A percentile compares a stretch with the other conserved stretches of the same genome.
These are phyloP conservation scores for Propithecus coquereli DNA, from an alignment of 2,113 vertebrate genomes.

Conservation along the genomic window DNA sequence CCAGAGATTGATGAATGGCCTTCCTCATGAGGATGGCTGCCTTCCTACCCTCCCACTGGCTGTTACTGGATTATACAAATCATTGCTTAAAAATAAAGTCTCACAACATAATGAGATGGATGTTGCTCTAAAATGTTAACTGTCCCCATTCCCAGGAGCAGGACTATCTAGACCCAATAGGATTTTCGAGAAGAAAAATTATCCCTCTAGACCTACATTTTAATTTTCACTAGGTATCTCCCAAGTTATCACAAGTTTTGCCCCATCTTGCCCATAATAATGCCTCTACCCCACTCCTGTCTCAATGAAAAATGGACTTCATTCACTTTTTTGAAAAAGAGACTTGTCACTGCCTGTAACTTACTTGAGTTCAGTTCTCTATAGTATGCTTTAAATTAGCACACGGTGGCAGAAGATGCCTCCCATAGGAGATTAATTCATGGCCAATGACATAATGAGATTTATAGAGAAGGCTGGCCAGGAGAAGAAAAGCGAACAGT, in stretches of 20 bases:
- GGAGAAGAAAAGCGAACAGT: background rate
- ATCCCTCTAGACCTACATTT: background rate
- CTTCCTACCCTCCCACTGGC: background rate
- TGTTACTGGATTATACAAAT: background rate
- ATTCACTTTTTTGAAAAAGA: constrained; percentile 37
- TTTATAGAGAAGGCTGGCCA: constrained; percentile 21
- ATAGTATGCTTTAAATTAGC: constrained; percentile 57
- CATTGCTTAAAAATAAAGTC: background rate
- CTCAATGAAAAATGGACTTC: constrained; percentile 44
- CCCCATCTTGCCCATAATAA: constrained; percentile 30
- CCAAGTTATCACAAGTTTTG: background rate
- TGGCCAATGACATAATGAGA: constrained; percentile 8
- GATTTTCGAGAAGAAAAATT: background rate
- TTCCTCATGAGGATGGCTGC: background rate
- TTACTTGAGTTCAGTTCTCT: constrained; percentile 44
- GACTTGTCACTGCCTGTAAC: constrained; percentile 50
- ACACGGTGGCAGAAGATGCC: constrained; percentile 37
- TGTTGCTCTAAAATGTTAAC: constrained; percentile 26
- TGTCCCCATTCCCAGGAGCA: background rate
- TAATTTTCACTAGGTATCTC: constrained; percentile 8
- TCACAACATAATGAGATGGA: background rate
- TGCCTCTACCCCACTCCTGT: background rate
- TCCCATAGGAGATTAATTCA: constrained; percentile 53
- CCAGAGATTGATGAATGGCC: background rate
- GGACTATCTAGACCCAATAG: background rate